Conservation (phyloP, 2,888 invertebrate species). For the Melipona bicolor region DNA sequence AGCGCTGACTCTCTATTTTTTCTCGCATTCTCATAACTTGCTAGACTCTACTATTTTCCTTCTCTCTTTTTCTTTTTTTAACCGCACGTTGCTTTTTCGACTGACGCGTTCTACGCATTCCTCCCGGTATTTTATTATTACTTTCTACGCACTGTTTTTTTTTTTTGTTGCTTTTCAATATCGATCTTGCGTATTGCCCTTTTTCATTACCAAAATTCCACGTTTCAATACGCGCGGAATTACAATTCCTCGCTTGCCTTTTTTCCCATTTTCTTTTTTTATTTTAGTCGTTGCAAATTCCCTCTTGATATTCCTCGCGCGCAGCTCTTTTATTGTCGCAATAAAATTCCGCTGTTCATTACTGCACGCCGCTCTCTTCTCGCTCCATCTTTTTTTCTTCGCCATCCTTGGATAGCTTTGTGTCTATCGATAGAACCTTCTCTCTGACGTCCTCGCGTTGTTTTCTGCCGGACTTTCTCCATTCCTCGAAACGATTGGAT, state of each 20-base stretch:
- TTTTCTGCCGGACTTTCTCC: neutral
- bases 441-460: neutral
- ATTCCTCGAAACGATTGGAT: slow-evolving; percentile 1
- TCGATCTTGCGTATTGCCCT: neutral
- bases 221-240: neutral
- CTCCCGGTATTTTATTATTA: neutral
- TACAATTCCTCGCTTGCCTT: too few relatives aligned
- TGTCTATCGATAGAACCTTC: neutral
- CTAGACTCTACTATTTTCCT: neutral
- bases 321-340: neutral
- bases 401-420: neutral
- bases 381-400: neutral
- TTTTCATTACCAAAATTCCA: neutral
- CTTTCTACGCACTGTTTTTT: neutral
- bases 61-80: too few relatives aligned
- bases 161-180: neutral
- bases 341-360: slow-evolving; percentile 1
- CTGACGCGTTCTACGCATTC: neutral
- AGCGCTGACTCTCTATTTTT: neutral
- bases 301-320: neutral
- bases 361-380: neutral
- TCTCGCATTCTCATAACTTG: neutral
- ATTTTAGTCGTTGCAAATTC: neutral
- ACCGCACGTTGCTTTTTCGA: neutral
- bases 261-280: too few relatives aligned